A percentile compares a stretch with the other conserved stretches of the same genome.
Conservation (phyloP, 2,113 vertebrate genomes). For the Hyperopisus bebe region DNA sequence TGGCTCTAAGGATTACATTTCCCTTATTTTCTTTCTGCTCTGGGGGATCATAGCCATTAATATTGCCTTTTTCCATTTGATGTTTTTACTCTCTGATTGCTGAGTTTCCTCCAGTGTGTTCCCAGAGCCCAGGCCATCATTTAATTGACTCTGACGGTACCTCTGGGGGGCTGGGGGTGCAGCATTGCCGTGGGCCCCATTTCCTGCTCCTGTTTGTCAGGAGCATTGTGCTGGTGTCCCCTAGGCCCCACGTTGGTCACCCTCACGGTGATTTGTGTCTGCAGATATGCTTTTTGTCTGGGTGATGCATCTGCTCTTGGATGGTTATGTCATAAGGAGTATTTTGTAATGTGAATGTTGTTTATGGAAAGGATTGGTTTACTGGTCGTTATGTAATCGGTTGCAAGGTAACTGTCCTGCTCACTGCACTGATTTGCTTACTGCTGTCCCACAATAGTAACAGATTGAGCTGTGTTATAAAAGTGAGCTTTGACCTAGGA, state of each 20-base stretch:
- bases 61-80: conserved; percentile 6
- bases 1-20: neutral
- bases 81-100: conserved; percentile 22
- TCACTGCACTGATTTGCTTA: neutral
- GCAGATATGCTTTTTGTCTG: neutral
- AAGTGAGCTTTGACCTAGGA: neutral
- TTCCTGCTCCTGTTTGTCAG: neutral
- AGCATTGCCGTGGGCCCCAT: neutral
- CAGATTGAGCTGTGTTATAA: neutral
- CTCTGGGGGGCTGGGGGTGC: conserved; percentile 1
- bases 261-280: neutral
- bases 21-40: neutral
- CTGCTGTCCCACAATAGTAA: neutral
- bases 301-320: neutral
- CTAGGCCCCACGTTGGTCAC: neutral
- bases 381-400: neutral
- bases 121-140: neutral
- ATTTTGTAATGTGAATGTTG: neutral
- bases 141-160: neutral
- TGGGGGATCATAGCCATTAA: neutral
- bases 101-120: neutral
- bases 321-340: neutral
- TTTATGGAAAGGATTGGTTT: neutral
- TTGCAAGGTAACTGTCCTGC: neutral
- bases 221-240: neutral